These are phyloP conservation scores for Cynoglossus semilaevis DNA, from an alignment of 2,113 vertebrate genomes.

Conservation along the genomic window DNA sequence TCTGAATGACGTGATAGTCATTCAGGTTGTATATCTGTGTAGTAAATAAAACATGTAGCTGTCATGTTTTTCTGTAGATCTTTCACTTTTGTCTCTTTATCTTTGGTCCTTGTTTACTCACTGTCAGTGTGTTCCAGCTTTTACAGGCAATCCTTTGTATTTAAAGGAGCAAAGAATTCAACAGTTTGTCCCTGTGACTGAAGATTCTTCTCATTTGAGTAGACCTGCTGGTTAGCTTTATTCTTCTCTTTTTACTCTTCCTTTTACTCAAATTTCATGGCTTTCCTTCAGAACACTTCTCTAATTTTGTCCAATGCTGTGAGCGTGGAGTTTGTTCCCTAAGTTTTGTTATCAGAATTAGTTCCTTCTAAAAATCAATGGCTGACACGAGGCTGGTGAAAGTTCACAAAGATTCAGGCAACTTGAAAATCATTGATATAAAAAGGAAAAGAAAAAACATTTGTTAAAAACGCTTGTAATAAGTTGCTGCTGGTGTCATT, in stretches of 20 bases:
- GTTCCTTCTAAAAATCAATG: too few relatives aligned
- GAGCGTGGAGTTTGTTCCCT: constrained; percentile 4
- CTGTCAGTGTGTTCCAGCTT: constrained; percentile 72
- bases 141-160: constrained; percentile 81
- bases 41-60: too few relatives aligned
- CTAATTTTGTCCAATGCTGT: too few relatives aligned
- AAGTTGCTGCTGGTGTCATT: too few relatives aligned
- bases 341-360: too few relatives aligned
- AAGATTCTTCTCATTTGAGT: constrained; percentile 87
- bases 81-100: constrained; percentile 7
- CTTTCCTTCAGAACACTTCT: constrained; percentile 8
- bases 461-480: too few relatives aligned
- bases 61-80: background rate
- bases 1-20: too few relatives aligned
- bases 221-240: constrained; percentile 83
- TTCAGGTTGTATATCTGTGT: too few relatives aligned
- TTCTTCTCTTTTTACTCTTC: constrained; percentile 34
- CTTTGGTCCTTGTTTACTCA: constrained; percentile 43
- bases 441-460: too few relatives aligned
- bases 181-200: constrained; percentile 70
- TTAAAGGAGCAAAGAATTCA: constrained; percentile 83
- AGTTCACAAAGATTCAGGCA: too few relatives aligned
- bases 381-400: too few relatives aligned
- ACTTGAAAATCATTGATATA: too few relatives aligned
- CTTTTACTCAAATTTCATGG: constrained; percentile 12